These are phyloP conservation scores for Masticophis lateralis DNA, from an alignment of 2,797 vertebrate species.

Conservation along the genomic window DNA sequence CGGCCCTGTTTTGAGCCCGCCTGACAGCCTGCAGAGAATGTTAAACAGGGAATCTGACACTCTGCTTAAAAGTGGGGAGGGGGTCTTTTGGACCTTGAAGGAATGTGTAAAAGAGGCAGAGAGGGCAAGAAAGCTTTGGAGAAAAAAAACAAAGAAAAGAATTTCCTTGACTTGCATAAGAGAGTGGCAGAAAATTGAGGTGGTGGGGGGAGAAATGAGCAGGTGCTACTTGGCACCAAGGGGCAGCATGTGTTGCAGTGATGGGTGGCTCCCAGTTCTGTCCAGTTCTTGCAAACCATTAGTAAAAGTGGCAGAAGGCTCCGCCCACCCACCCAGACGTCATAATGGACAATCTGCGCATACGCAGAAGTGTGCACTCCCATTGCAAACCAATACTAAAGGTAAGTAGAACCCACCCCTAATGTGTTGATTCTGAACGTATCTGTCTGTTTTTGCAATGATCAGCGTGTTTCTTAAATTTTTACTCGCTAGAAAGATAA, in stretches of 20 bases:
- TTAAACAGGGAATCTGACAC: constrained; percentile 61
- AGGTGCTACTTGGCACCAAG: not conserved
- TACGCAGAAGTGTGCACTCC: rapidly evolving
- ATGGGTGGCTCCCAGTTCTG: too few species aligned
- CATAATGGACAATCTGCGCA: too few species aligned
- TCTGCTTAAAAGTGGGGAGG: constrained; percentile 6
- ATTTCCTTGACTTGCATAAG: not conserved
- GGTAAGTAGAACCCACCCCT: too few species aligned
- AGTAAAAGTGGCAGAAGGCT: too few species aligned
- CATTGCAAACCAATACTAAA: too few species aligned
- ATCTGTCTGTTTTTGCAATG: not conserved
- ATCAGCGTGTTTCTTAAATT: not conserved
- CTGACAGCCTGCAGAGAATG: constrained; percentile 60
- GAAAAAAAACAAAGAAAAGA: constrained; percentile 31
- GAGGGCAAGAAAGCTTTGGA: not conserved
- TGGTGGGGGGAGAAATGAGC: constrained; percentile 37
- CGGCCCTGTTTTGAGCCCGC: constrained; percentile 64
- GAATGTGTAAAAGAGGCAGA: constrained; percentile 47
- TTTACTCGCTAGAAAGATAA: not conserved
- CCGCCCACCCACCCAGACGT: too few species aligned
- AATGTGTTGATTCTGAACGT: rapidly evolving
- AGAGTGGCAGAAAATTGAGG: constrained; percentile 5
- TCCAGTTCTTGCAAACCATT: too few species aligned
- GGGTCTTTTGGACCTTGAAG: constrained; percentile 67
- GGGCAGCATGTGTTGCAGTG: not conserved